Evolutionary conservation across 2,888 invertebrate species (phyloP), one percentile per base, ranked within the genome.

Genomic region (Drosophila meridiana): DNA sequence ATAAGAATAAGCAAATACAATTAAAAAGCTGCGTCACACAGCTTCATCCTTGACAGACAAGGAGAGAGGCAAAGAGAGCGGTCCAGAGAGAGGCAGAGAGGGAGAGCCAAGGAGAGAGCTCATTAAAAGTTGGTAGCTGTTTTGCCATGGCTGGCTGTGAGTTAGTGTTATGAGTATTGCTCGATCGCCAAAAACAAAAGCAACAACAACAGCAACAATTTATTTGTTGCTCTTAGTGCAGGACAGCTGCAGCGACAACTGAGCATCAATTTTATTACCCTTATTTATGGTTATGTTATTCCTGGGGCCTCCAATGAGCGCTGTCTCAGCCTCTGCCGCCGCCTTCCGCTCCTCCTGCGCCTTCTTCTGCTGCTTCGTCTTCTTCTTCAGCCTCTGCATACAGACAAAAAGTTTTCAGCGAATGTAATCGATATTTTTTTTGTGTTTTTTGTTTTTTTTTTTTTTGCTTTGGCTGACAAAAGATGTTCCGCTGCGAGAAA

Each of bases 241-340:
- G 64, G 57, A 67, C 62, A 71, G 71, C 73, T 57, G 73, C 71
- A 66, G 78, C 82, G 84, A 87, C 87, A 83, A 82, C 86, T 83
- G 86, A 84, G 82, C 88, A 87, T 88, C 87, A 88, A 76, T 88
- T 88, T 87, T 88, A 87, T 88, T 85, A 78, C 82, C 80, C 87
- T 87, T 88, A 87, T 87, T 87, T 87, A 87, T 87, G 87, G 87
- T 83, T 87, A 88, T 87, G 73, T 80, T 73, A 63, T 61, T 73
- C 50, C 53, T 14, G 58, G 66, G 67, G 55, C 64, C 64, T 62
- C 68, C 69, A 76, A 64, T 72, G 70, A 52, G 64, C 48, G 55
- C 48, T 40, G 40, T 28, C 53, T 36, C 36, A 42, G 53, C 9
- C 28, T 55, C 3, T 52, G 69, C 59, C 59, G 0, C 52, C 50